Percentiles rank a stretch among this genome's conserved stretches.
phyloP scores from a whole-genome alignment of 1,140 invertebrate species.

The Elymnias hypermnestra region DNA sequence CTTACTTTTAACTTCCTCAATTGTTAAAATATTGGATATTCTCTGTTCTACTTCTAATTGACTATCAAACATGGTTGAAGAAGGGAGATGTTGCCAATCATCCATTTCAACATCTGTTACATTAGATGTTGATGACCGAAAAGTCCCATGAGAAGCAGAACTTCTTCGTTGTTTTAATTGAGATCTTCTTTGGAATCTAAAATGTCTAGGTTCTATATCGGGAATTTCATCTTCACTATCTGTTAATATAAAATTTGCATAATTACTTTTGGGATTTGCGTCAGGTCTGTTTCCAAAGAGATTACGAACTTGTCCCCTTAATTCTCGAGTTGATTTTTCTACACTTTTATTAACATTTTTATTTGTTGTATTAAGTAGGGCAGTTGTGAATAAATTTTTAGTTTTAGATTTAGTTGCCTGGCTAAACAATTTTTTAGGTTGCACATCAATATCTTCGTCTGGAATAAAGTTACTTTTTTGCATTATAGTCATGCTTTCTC shows the following conservation, averaged over 20 bases:
- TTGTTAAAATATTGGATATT: no score
- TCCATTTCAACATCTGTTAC: conserved; percentile 55
- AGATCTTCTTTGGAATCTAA: conserved; percentile 39
- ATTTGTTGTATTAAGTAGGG: conserved; percentile 46
- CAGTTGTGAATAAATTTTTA: conserved; percentile 45
- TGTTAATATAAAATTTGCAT: conserved; percentile 53
- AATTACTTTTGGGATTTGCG: conserved; percentile 55
- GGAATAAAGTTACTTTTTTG: conserved; percentile 31
- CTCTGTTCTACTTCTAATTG: conserved; percentile 41
- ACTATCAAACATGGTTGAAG: conserved; percentile 61
- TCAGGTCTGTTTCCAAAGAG: conserved; percentile 46
- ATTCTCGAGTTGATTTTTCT: conserved; percentile 25
- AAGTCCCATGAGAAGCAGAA: conserved; percentile 20
- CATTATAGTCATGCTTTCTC: conserved; percentile 34
- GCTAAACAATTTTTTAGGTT: conserved; percentile 42
- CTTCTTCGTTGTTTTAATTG: conserved; percentile 22
- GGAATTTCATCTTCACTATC: conserved; percentile 62
- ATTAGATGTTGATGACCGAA: conserved; percentile 40
- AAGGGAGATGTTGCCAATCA: conserved; percentile 54
- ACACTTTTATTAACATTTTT: conserved; percentile 53
- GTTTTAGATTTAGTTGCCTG: conserved; percentile 29
- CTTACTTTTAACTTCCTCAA: no score
- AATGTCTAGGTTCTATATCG: conserved; percentile 52
- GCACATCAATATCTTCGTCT: conserved; percentile 41
- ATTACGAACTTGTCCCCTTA: conserved; percentile 37